phyloP scores from a whole-genome alignment of 2,113 vertebrate species.

The Calonectris borealis region DNA sequence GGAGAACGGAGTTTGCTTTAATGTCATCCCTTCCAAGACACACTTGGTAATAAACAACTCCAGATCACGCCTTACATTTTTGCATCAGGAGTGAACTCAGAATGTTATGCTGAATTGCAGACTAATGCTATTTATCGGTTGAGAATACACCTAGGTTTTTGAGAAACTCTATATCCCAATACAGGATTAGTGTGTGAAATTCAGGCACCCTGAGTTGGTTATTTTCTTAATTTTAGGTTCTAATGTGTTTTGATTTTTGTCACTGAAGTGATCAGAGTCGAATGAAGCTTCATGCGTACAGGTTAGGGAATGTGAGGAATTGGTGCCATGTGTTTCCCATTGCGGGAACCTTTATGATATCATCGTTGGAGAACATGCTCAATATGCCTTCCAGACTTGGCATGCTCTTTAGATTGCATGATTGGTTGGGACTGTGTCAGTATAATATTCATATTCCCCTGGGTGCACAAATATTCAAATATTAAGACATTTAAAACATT shows the following conservation, averaged over 20 bases:
- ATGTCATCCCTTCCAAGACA: not conserved
- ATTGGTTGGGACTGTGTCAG: slow-evolving; percentile 15
- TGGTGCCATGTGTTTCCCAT: slow-evolving; percentile 65
- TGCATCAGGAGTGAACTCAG: not conserved
- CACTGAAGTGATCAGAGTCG: slow-evolving; percentile 19
- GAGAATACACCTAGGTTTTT: not conserved
- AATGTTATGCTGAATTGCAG: slow-evolving; percentile 7
- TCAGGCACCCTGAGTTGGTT: not conserved
- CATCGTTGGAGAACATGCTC: slow-evolving; percentile 49
- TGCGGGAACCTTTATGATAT: slow-evolving; percentile 53
- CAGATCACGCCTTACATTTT: not conserved
- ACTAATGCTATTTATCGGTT: not conserved
- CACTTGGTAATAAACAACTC: slow-evolving; percentile 18
- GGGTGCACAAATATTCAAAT: not conserved
- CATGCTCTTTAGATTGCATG: not conserved
- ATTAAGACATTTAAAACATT: slow-evolving; percentile 22
- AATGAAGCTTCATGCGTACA: not conserved
- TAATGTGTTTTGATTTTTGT: slow-evolving; percentile 23
- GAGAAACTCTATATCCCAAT: not conserved
- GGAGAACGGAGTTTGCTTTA: slow-evolving; percentile 33
- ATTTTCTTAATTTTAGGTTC: slow-evolving; percentile 8
- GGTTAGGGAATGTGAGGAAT: slow-evolving; percentile 54
- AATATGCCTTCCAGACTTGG: slow-evolving; percentile 68
- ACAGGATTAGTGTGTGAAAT: not conserved
- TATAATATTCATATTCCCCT: not conserved